Evolutionary conservation across 2,797 vertebrate genomes (phyloP).

Genomic region (Adrianichthys oophorus): DNA sequence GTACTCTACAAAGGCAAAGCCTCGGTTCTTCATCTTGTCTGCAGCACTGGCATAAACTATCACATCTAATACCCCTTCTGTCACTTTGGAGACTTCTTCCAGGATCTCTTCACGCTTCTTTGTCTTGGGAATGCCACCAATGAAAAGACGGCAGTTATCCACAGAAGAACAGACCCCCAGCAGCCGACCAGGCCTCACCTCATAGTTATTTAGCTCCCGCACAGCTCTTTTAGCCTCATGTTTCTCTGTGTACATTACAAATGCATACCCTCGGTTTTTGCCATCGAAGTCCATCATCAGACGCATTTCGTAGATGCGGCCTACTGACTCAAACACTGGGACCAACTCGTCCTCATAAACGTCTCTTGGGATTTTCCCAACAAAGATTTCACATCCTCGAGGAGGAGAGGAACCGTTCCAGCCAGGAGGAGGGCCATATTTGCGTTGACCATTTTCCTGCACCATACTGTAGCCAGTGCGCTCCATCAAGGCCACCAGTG

Average conservation of each 20-base stretch:
- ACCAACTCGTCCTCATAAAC: conserved; percentile 98
- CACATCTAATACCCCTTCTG: conserved; percentile 95
- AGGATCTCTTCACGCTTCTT: conserved; percentile 99
- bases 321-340: conserved; percentile 91
- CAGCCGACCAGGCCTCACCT: conserved; percentile 93
- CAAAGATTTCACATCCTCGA: conserved; percentile 95
- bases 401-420: conserved; percentile 91
- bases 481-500: conserved; percentile 89
- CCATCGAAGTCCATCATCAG: conserved; percentile 99
- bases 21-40: conserved; percentile 99
- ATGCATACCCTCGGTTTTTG: conserved; percentile 96
- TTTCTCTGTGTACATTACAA: conserved; percentile 97
- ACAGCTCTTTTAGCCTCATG: conserved; percentile 94
- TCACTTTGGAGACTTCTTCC: conserved; percentile 97
- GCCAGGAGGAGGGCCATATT: conserved; percentile 93
- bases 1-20: conserved; percentile 98
- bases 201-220: conserved; percentile 96
- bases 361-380: conserved; percentile 96
- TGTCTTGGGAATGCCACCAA: conserved; percentile 97
- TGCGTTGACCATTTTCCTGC: conserved; percentile 97
- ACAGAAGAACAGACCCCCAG: conserved; percentile 97
- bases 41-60: conserved; percentile 97
- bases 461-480: conserved; percentile 93
- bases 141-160: conserved; percentile 98
- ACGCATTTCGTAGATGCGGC: conserved; percentile 97